These are phyloP conservation scores for Chloroceryle amazona DNA, from an alignment of 2,797 vertebrate species.

Conservation along the genomic window DNA sequence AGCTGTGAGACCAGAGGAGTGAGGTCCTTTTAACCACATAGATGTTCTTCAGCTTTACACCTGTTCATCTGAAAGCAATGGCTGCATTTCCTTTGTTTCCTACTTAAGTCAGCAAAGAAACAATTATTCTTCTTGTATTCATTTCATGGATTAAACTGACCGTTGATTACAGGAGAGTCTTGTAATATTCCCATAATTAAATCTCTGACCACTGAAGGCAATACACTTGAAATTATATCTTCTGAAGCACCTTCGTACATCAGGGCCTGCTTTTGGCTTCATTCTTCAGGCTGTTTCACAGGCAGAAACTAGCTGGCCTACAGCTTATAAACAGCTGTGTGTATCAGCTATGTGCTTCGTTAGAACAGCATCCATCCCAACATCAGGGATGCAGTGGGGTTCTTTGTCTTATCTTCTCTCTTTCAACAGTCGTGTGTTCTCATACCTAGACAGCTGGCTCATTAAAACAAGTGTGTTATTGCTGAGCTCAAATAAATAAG, in stretches of 20 bases:
- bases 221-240: background rate
- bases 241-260: background rate
- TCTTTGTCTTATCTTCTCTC: constrained; percentile 1
- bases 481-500: background rate
- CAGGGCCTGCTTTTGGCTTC: background rate
- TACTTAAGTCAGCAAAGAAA: background rate
- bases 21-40: background rate
- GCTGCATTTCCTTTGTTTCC: background rate
- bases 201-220: background rate
- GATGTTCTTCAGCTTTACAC: background rate
- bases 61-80: background rate
- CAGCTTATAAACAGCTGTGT: background rate
- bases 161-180: background rate
- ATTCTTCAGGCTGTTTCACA: background rate
- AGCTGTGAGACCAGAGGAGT: background rate
- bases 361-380: background rate
- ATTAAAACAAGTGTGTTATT: constrained; percentile 4
- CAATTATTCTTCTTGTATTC: background rate
- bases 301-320: background rate
- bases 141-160: background rate
- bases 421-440: background rate
- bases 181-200: background rate
- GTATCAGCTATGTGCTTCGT: background rate
- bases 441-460: constrained; percentile 33
- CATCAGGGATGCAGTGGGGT: background rate